Evolutionary conservation across 1,140 invertebrate genomes (phyloP).

Genomic region (Camponotus floridanus): DNA sequence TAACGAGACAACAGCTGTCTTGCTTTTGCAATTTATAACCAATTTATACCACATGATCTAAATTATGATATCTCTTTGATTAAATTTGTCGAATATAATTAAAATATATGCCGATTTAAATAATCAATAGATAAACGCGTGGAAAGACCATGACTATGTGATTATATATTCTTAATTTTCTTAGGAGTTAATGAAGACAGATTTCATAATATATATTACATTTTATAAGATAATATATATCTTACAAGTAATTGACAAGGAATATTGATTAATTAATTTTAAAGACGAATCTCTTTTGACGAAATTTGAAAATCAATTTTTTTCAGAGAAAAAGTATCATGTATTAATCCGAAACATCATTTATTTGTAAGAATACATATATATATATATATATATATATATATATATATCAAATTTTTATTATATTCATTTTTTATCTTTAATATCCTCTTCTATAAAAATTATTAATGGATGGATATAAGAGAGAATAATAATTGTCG

Average conservation of each 20-base stretch:
- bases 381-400: too few relatives aligned
- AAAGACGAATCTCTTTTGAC: not conserved
- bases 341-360: not conserved
- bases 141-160: not conserved
- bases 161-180: not conserved
- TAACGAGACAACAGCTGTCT: not conserved
- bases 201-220: not conserved
- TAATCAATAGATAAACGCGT: not conserved
- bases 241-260: not conserved
- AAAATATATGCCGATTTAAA: not conserved
- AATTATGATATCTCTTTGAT: not conserved
- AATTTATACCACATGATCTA: not conserved
- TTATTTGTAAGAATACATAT: not conserved
- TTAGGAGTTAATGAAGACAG: not conserved
- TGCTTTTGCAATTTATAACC: not conserved
- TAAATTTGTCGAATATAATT: not conserved
- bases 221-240: too few relatives aligned
- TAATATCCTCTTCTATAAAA: not conserved
- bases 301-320: not conserved
- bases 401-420: not conserved
- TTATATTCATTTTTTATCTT: too few relatives aligned
- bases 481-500: not conserved
- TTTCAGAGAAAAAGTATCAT: not conserved
- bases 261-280: constrained; percentile 20
- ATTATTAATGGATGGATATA: not conserved